Conservation (phyloP, 1,140 invertebrate species). For the Caenorhabditis inopinata region DNA sequence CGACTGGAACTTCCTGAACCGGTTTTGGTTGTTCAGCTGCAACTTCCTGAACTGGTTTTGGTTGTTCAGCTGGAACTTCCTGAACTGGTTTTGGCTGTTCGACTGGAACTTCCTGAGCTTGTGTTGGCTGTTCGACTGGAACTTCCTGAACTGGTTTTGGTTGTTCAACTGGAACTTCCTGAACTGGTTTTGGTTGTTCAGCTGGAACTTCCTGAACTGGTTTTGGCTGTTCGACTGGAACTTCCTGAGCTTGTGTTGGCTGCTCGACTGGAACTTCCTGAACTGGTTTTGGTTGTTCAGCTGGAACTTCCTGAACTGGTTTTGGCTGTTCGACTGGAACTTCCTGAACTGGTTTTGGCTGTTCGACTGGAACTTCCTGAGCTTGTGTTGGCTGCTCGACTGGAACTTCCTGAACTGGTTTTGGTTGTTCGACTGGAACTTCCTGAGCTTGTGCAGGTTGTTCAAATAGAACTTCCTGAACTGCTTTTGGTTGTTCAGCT, state of each 20-base stretch:
- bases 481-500: too few species aligned
- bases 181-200: too few species aligned
- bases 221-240: background rate
- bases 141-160: too few species aligned
- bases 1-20: too few species aligned
- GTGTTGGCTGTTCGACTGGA: conserved; percentile 10
- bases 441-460: background rate
- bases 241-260: background rate
- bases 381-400: background rate
- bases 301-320: background rate
- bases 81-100: background rate
- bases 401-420: background rate
- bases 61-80: background rate
- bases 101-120: too few species aligned
- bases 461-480: background rate
- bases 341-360: background rate
- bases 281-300: background rate
- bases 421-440: background rate
- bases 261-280: background rate
- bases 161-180: background rate
- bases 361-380: background rate
- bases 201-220: background rate
- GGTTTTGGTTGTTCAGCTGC: too few species aligned
- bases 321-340: background rate
- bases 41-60: conserved; percentile 5